Conservation (phyloP, 92 coral and sea anemone genomes). For the Palythoa caribaeorum region DNA sequence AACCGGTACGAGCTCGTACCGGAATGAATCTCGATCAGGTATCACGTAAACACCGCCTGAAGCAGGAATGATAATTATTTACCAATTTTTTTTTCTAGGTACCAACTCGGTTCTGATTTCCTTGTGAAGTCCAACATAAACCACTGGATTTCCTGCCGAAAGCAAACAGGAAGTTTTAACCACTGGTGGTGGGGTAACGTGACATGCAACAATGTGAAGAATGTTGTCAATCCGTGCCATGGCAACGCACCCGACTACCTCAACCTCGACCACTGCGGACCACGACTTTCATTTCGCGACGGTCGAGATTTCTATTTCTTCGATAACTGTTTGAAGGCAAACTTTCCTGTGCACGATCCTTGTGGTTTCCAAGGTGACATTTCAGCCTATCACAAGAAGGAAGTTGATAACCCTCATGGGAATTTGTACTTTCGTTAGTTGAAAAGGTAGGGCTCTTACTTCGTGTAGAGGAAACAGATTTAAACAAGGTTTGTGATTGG, state of each 20-base stretch:
- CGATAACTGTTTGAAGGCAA: conserved; percentile 20
- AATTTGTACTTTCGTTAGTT: conserved; percentile 35
- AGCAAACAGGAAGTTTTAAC: conserved; percentile 25
- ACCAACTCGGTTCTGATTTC: conserved; percentile 31
- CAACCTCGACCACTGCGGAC: conserved; percentile 21
- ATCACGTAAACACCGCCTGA: background rate
- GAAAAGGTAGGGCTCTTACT: too few relatives aligned
- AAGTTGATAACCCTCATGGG: conserved; percentile 31
- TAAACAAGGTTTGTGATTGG: too few relatives aligned
- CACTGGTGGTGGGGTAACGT: conserved; percentile 44
- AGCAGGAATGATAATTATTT: background rate
- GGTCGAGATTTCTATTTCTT: conserved; percentile 20
- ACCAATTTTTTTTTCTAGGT: conserved; percentile 4
- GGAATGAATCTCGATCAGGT: too few relatives aligned
- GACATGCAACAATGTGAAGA: conserved; percentile 28
- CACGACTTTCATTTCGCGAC: background rate
- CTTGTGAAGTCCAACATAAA: conserved; percentile 44
- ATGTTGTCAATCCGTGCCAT: conserved; percentile 16
- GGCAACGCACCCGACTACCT: conserved; percentile 35
- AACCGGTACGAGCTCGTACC: too few relatives aligned
- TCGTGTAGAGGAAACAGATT: too few relatives aligned
- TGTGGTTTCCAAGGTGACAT: conserved; percentile 23
- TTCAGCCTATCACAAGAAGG: conserved; percentile 11
- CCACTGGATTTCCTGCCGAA: conserved; percentile 43
- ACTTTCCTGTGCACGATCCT: conserved; percentile 37